Conservation (phyloP, 2,113 vertebrate species). For the Pteruthius melanotis region DNA sequence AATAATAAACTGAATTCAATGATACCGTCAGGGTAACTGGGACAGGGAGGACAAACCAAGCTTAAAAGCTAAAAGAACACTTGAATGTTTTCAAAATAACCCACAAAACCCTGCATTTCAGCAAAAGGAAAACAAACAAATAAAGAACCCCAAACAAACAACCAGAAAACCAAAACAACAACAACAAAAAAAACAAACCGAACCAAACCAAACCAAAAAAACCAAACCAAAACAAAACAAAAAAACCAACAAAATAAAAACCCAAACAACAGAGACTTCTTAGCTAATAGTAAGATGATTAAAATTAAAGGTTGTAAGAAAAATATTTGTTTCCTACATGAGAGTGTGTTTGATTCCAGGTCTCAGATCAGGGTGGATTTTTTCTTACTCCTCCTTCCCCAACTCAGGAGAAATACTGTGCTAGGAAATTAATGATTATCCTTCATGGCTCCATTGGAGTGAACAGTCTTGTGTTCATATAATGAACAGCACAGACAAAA, state of each 20-base stretch:
- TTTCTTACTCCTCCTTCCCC: neutral
- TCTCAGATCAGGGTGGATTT: neutral
- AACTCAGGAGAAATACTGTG: neutral
- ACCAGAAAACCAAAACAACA: neutral
- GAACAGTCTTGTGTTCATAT: neutral
- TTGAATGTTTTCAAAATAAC: neutral
- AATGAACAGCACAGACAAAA: neutral
- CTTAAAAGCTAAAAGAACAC: neutral
- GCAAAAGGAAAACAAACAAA: neutral
- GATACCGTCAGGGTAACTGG: neutral
- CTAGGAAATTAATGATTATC: neutral
- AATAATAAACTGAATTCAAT: neutral
- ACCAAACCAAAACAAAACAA: too few relatives aligned
- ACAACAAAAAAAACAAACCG: neutral
- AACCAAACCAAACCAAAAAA: neutral
- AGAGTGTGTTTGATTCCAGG: fast-evolving
- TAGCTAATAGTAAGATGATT: neutral
- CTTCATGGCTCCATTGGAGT: neutral
- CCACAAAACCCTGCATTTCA: neutral
- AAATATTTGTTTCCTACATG: neutral
- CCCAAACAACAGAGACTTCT: neutral
- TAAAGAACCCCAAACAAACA: neutral
- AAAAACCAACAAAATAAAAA: neutral
- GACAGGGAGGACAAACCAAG: neutral
- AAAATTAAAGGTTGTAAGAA: neutral